Base-by-base conservation (phyloP, 2,888 invertebrate genomes). In the Mimumesa dahlbomi region DNA sequence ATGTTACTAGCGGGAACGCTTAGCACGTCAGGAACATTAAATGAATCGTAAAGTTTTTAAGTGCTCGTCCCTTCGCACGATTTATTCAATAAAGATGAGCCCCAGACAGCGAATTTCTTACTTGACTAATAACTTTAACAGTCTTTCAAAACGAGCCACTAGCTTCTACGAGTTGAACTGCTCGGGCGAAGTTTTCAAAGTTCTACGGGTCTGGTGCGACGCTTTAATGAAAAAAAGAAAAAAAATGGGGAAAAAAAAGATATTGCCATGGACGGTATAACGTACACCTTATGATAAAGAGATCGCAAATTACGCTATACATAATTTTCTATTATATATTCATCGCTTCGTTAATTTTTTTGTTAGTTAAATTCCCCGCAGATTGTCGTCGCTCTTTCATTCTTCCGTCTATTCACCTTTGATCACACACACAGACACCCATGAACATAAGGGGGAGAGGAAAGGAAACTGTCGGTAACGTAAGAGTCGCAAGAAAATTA, bases 301-400 rank as follows among this genome's bases (percentile, higher is more conserved):
- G 67, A 70, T 73, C 57, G 59, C 46, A 38, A 59, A 43, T 18
- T 46, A 43, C 62, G 69, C 48, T 70, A 38, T 40, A 68, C 79
- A 67, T 79, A 76, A 76, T 69, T 59, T 50, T 49, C 40, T 31
- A 54, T 79, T 74, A 64, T 64, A 61, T 66, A 72, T 70, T 75
- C 75, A 75, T 70, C 52, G 45, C 38, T 29, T 65, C 58, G 63
- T 75, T 69, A 58, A 67, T 74, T 59, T 63, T 56, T n/a, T n/a
- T n/a, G n/a, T n/a, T n/a, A n/a, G n/a, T 57, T 61, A 52, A 63
- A 61, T 22, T 58, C 46, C 14, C 36, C 52, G 11, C 42, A 42
- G 34, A 57, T 64, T 63, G 66, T 40, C 49, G 40, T 14, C 25
- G 16, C 2, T 53, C 21, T 46, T 36, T 21, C 31, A 22, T 34